Conservation (phyloP, 1,140 invertebrate species). For the Polyergus mexicanus region DNA sequence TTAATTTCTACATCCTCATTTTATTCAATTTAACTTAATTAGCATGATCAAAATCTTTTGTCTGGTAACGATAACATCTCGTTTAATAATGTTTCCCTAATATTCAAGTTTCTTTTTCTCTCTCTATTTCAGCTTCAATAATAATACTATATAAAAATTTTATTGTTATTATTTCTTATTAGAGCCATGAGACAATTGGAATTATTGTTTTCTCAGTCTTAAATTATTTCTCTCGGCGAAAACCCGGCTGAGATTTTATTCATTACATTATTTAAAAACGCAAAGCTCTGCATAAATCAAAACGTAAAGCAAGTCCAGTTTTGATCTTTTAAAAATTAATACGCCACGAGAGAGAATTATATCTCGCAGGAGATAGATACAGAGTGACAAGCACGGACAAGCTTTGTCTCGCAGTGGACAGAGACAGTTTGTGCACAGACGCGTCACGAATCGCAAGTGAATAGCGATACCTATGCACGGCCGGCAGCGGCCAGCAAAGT, state of each 20-base stretch:
- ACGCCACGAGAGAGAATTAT: not conserved
- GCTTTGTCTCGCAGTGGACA: not conserved
- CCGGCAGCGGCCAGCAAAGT: constrained; percentile 31
- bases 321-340: no score
- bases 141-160: not conserved
- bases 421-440: not conserved
- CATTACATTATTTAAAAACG: no score
- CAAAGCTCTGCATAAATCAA: not conserved
- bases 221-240: no score
- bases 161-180: not conserved
- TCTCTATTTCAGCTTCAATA: not conserved
- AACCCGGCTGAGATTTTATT: no score
- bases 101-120: not conserved
- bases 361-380: not conserved
- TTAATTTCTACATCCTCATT: not conserved
- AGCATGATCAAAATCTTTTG: not conserved
- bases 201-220: not conserved
- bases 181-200: not conserved
- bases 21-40: not conserved
- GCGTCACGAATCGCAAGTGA: not conserved
- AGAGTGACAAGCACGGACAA: not conserved
- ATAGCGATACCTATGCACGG: not conserved
- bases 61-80: not conserved
- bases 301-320: no score
- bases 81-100: not conserved